phyloP scores from a whole-genome alignment of 2,113 vertebrate species.

The Mellivora capensis region DNA sequence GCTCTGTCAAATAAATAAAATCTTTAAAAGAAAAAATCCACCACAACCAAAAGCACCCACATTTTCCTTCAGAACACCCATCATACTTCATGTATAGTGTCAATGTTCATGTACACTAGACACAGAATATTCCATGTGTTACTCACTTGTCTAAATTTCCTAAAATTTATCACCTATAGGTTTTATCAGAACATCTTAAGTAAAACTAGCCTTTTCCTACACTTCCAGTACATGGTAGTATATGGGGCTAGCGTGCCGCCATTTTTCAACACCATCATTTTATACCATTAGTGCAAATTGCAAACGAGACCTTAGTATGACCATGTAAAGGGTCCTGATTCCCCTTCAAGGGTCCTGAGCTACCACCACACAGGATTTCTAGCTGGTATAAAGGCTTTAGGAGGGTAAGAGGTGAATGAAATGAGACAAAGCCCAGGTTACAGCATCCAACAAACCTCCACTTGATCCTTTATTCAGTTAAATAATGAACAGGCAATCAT shows the following conservation, averaged over 20 bases:
- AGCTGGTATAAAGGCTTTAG: background rate
- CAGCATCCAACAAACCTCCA: background rate
- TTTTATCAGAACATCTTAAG: background rate
- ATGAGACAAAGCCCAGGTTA: background rate
- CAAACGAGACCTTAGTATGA: background rate
- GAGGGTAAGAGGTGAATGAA: background rate
- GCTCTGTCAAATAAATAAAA: too few species aligned
- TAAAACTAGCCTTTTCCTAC: background rate
- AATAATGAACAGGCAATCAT: background rate
- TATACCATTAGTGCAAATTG: background rate
- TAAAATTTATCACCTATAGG: background rate
- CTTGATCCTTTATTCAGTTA: background rate
- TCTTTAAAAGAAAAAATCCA: too few species aligned
- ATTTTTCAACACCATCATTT: background rate
- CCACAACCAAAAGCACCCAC: background rate
- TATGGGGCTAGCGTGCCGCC: too few species aligned
- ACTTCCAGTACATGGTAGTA: too few species aligned
- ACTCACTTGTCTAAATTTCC: background rate
- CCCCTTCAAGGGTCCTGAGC: background rate
- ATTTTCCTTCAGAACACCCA: background rate
- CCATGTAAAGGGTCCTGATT: background rate
- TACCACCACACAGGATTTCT: background rate
- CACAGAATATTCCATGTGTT: background rate
- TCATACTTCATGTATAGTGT: background rate
- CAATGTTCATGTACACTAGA: background rate